phyloP scores from a whole-genome alignment of 2,797 vertebrate species.

The Falco cherrug region DNA sequence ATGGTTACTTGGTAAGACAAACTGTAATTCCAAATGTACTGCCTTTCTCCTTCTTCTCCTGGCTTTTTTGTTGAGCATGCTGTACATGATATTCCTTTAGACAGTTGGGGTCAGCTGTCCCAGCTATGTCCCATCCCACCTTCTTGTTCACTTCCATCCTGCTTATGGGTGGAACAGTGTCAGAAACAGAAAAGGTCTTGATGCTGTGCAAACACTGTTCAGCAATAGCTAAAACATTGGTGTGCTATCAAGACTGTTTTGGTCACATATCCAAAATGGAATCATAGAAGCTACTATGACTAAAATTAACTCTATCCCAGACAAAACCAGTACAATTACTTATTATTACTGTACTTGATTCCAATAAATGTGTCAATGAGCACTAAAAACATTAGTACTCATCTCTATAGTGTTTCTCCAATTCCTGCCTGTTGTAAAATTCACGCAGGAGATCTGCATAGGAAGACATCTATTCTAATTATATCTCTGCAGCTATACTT shows the following conservation, averaged over 20 bases:
- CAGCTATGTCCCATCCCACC: background rate
- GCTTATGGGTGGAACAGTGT: accelerated
- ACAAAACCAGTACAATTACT: background rate
- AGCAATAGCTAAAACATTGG: background rate
- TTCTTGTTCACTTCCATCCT: no score
- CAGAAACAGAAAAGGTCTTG: background rate
- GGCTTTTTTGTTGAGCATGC: background rate
- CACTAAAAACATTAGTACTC: background rate
- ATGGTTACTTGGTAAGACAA: background rate
- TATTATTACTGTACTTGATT: background rate
- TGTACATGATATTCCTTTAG: background rate
- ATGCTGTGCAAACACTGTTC: background rate
- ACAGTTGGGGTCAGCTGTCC: background rate
- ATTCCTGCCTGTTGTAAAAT: background rate
- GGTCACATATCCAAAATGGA: background rate
- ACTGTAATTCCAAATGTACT: accelerated
- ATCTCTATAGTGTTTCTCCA: background rate
- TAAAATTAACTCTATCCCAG: background rate
- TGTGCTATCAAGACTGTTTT: background rate
- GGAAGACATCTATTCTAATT: background rate
- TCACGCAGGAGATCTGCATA: background rate
- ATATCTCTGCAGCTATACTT: background rate
- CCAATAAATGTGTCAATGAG: background rate
- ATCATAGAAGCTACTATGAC: background rate
- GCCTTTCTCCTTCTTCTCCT: no score